Conservation (phyloP, 2,797 vertebrate species). For the Lepilemur ruficaudatus region DNA sequence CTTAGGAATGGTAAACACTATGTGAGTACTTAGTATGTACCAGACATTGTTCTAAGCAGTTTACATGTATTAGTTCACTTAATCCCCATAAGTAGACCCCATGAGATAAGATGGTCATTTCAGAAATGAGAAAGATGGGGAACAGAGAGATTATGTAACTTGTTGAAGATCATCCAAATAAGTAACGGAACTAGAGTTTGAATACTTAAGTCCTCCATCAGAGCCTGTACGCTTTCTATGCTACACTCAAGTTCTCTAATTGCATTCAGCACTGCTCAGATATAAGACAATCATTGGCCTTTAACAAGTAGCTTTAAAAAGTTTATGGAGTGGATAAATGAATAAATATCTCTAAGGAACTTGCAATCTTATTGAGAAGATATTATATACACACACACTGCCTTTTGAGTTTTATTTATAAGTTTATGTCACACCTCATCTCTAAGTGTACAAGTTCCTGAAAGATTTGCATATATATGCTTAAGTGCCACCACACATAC, state of each 20-base stretch:
- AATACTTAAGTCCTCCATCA: background rate
- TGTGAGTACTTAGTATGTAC: background rate
- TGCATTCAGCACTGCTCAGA: background rate
- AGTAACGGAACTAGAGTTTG: background rate
- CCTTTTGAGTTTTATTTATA: background rate
- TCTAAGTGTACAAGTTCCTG: background rate
- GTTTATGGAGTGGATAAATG: background rate
- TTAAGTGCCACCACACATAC: background rate
- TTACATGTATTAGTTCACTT: background rate
- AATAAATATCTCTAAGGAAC: constrained; percentile 8
- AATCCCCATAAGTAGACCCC: background rate
- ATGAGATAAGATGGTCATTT: background rate
- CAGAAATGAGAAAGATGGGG: background rate
- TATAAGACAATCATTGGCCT: background rate
- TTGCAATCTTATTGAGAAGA: background rate
- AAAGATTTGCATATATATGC: background rate
- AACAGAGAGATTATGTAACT: background rate
- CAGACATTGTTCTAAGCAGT: background rate
- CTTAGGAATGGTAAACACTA: background rate
- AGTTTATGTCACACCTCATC: background rate
- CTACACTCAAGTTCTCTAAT: background rate
- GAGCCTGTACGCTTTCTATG: background rate
- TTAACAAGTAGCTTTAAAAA: background rate
- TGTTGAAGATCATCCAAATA: constrained; percentile 15
- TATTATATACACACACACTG: background rate